phyloP scores from a whole-genome alignment of 2,797 vertebrate genomes.

The Tachyglossus aculeatus region DNA sequence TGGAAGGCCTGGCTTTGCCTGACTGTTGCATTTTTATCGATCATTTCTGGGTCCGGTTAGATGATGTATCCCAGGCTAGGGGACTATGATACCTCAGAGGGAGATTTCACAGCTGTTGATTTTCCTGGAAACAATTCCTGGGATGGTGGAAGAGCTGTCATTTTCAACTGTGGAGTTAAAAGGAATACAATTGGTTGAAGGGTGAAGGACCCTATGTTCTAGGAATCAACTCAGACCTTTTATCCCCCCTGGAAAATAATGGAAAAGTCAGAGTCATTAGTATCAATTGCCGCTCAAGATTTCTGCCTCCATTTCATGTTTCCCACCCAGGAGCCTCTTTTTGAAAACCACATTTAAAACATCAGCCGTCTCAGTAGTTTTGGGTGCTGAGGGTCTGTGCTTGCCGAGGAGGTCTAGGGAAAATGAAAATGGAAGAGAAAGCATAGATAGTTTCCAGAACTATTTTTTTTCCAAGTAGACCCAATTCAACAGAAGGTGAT shows the following conservation, averaged over 20 bases:
- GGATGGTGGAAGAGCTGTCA: constrained; percentile 12
- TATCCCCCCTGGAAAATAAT: not conserved
- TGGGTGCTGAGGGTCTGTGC: too few relatives aligned
- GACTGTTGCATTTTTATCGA: constrained; percentile 26
- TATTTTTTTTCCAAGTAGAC: too few relatives aligned
- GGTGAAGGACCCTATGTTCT: not conserved
- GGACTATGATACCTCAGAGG: constrained; percentile 20
- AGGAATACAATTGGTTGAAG: not conserved
- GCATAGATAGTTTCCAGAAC: too few relatives aligned
- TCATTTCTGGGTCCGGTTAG: constrained; percentile 30
- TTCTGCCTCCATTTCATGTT: not conserved
- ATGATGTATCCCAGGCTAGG: constrained; percentile 13
- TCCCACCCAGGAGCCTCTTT: not conserved
- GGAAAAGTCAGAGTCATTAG: not conserved
- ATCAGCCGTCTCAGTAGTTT: too few relatives aligned
- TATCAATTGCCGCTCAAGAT: not conserved
- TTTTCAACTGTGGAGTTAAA: constrained; percentile 4
- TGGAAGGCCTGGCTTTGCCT: constrained; percentile 26
- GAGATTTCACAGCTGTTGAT: constrained; percentile 18
- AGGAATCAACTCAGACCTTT: not conserved
- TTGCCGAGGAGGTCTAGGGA: too few relatives aligned
- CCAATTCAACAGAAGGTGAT: too few relatives aligned
- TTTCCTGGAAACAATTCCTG: constrained; percentile 7
- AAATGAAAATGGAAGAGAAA: too few relatives aligned
- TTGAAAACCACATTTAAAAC: not conserved